Evolutionary conservation across 2,797 vertebrate species (phyloP).

Genomic region (Tolypeutes matacus): DNA sequence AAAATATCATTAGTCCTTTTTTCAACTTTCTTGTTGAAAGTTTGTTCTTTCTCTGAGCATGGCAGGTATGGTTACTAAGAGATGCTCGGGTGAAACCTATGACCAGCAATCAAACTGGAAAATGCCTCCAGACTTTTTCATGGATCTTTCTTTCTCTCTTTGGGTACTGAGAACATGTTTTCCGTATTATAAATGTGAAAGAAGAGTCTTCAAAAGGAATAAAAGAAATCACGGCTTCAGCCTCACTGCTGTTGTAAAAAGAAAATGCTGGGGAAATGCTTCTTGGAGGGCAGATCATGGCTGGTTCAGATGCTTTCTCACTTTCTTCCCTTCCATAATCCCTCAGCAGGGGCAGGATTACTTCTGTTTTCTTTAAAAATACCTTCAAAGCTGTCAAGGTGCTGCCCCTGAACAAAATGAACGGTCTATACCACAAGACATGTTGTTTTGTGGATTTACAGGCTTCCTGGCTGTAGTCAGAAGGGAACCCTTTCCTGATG

Average conservation of each 20-base stretch:
- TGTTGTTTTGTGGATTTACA: constrained; percentile 68
- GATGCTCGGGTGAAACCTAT: constrained; percentile 49
- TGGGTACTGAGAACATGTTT: constrained; percentile 45
- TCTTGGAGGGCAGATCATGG: neutral
- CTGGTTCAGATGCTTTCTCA: constrained; percentile 35
- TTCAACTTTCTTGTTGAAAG: constrained; percentile 18
- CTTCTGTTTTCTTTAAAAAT: constrained; percentile 69
- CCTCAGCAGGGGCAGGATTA: constrained; percentile 12
- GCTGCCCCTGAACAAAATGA: constrained; percentile 50
- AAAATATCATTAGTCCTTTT: constrained; percentile 38
- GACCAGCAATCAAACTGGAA: constrained; percentile 46
- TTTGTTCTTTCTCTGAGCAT: constrained; percentile 27
- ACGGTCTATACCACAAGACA: constrained; percentile 40
- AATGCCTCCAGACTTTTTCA: neutral
- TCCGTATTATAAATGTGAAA: constrained; percentile 56
- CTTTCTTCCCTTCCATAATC: constrained; percentile 38
- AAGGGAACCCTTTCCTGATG: constrained; percentile 69
- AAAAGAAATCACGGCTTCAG: constrained; percentile 50
- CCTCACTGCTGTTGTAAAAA: constrained; percentile 44
- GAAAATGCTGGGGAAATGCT: neutral
- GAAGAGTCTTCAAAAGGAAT: constrained; percentile 52
- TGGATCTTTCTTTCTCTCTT: constrained; percentile 53
- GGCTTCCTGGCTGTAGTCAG: constrained; percentile 29
- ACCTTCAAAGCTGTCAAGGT: constrained; percentile 69
- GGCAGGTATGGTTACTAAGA: constrained; percentile 5